Evolutionary conservation across 2,888 invertebrate species (phyloP).

Genomic region (Phalangium opilio): DNA sequence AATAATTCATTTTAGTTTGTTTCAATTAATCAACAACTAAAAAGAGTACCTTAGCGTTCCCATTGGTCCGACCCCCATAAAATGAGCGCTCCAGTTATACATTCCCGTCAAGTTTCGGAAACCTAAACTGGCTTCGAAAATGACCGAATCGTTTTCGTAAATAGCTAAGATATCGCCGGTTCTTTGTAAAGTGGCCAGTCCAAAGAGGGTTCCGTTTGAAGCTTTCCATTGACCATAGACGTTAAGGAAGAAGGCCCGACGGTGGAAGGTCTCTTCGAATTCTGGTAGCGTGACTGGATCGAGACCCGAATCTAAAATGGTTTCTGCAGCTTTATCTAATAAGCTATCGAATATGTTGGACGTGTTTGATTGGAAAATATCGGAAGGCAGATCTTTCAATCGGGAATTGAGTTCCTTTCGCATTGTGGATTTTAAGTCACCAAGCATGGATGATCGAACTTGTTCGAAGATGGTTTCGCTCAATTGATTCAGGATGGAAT

Average conservation of each 20-base stretch:
- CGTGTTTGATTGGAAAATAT: constrained; percentile 8
- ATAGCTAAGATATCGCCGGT: constrained; percentile 19
- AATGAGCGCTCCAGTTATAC: constrained; percentile 18
- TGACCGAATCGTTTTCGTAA: constrained; percentile 17
- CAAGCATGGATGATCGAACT: constrained; percentile 66
- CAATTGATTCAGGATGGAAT: constrained; percentile 51
- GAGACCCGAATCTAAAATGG: constrained; percentile 46
- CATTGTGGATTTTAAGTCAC: constrained; percentile 51
- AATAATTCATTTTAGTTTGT: background rate
- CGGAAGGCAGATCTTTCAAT: constrained; percentile 49
- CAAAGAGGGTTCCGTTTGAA: constrained; percentile 58
- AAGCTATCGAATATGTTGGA: constrained; percentile 45
- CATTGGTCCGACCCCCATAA: constrained; percentile 13
- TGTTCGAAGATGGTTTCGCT: constrained; percentile 69
- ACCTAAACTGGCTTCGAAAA: constrained; percentile 21
- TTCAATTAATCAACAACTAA: background rate
- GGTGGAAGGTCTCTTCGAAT: constrained; percentile 15
- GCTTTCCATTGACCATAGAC: constrained; percentile 46
- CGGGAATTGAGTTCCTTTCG: constrained; percentile 56
- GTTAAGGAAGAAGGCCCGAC: constrained; percentile 15
- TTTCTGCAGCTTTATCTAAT: constrained; percentile 53
- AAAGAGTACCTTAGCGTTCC: constrained; percentile 3
- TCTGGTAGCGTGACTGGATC: constrained; percentile 56
- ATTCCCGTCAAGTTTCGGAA: constrained; percentile 21
- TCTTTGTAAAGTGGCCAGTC: constrained; percentile 59